These are phyloP conservation scores for Vimba vimba DNA, from an alignment of 2,113 vertebrate genomes.

Conservation along the genomic window DNA sequence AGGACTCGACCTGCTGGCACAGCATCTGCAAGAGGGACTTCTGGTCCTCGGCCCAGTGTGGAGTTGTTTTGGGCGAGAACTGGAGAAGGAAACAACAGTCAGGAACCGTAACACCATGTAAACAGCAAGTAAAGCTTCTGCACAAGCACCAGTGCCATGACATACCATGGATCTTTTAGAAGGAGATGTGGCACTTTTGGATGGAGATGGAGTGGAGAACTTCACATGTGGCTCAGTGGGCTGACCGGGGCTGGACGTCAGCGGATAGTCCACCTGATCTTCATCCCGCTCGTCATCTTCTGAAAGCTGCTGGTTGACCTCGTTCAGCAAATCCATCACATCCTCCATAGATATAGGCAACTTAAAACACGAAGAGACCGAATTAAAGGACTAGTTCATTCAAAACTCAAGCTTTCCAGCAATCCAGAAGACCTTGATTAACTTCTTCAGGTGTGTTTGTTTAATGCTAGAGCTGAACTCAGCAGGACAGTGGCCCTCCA, in stretches of 20 bases:
- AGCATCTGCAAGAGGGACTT: slow-evolving; percentile 91
- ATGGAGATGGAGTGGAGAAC: slow-evolving; percentile 85
- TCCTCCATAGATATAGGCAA: slow-evolving; percentile 90
- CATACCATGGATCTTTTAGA: slow-evolving; percentile 86
- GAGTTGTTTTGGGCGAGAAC: slow-evolving; percentile 92
- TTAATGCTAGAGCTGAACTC: no score
- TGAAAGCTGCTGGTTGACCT: slow-evolving; percentile 88
- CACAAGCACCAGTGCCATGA: background rate
- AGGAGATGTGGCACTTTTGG: slow-evolving; percentile 84
- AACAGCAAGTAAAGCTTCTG: background rate
- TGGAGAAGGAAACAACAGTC: slow-evolving; percentile 60
- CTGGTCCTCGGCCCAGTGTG: slow-evolving; percentile 95
- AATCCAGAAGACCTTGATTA: no score
- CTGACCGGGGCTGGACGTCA: slow-evolving; percentile 76
- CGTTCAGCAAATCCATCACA: slow-evolving; percentile 86
- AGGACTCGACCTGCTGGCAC: slow-evolving; percentile 93
- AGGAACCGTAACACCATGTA: background rate
- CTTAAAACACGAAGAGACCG: slow-evolving; percentile 64
- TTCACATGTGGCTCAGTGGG: slow-evolving; percentile 74
- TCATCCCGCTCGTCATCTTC: slow-evolving; percentile 78
- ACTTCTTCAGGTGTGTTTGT: no score
- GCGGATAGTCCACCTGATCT: slow-evolving; percentile 57
- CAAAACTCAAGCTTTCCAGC: no score
- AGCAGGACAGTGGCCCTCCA: no score
- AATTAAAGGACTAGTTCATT: no score